Evolutionary conservation across 2,888 invertebrate species (phyloP).

Genomic region (Cyrtodaria siliqua): DNA sequence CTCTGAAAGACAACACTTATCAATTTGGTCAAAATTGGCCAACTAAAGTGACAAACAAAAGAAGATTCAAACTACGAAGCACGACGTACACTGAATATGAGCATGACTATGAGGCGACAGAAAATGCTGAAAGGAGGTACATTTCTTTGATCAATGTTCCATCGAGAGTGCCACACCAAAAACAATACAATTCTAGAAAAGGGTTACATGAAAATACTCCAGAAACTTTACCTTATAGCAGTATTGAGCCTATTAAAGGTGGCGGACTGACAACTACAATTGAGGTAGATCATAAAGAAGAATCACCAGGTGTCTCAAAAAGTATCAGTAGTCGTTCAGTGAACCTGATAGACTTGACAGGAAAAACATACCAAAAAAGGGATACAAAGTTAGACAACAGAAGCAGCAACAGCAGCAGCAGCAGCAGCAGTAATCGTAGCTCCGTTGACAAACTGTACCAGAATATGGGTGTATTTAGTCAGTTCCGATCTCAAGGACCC

Average conservation of each 20-base stretch:
- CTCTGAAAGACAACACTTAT: too few species aligned
- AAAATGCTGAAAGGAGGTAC: neutral
- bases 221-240: neutral
- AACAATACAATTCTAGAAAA: too few species aligned
- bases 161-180: too few species aligned
- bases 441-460: conserved; percentile 43
- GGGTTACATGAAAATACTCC: too few species aligned
- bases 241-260: neutral
- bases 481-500: conserved; percentile 8
- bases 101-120: neutral
- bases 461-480: conserved; percentile 37
- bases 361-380: conserved; percentile 16
- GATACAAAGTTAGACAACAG: neutral
- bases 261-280: conserved; percentile 14
- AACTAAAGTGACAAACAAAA: neutral
- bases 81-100: conserved; percentile 14
- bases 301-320: neutral
- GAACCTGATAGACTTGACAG: conserved; percentile 20
- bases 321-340: conserved; percentile 3
- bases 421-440: conserved; percentile 15
- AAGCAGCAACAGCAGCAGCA: neutral
- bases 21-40: conserved; percentile 1
- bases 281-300: conserved; percentile 3
- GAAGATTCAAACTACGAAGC: neutral
- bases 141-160: neutral